These are phyloP conservation scores for Corythaixoides concolor DNA, from an alignment of 2,113 vertebrate genomes.

Conservation along the genomic window DNA sequence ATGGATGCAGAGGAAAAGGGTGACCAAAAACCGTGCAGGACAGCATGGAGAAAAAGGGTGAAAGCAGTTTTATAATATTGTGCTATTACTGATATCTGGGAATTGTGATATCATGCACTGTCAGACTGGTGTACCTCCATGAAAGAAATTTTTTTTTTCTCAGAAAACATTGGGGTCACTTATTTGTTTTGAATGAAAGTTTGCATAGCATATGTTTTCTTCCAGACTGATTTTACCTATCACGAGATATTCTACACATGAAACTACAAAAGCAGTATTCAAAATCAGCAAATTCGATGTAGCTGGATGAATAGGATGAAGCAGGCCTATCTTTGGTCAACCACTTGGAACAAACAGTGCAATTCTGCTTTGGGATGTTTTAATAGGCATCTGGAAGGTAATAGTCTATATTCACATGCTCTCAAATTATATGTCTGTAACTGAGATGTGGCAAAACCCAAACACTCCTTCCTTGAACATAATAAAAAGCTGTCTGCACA, in stretches of 20 bases:
- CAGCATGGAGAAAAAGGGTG: not conserved
- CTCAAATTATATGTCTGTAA: not conserved
- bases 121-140: not conserved
- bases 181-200: not conserved
- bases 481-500: not conserved
- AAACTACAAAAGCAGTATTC: not conserved
- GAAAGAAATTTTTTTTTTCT: not conserved
- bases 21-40: not conserved
- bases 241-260: not conserved
- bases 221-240: not conserved
- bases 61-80: not conserved
- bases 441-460: not conserved
- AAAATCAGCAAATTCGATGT: not conserved
- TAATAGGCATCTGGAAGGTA: not conserved
- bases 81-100: not conserved
- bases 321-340: not conserved
- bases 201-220: not conserved
- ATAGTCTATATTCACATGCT: not conserved
- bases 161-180: not conserved
- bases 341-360: not conserved
- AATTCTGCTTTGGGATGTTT: not conserved
- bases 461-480: not conserved
- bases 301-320: not conserved
- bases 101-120: fast-evolving
- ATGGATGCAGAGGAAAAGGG: not conserved